Conservation (phyloP, 2,113 vertebrate species). For the Athene noctua region DNA sequence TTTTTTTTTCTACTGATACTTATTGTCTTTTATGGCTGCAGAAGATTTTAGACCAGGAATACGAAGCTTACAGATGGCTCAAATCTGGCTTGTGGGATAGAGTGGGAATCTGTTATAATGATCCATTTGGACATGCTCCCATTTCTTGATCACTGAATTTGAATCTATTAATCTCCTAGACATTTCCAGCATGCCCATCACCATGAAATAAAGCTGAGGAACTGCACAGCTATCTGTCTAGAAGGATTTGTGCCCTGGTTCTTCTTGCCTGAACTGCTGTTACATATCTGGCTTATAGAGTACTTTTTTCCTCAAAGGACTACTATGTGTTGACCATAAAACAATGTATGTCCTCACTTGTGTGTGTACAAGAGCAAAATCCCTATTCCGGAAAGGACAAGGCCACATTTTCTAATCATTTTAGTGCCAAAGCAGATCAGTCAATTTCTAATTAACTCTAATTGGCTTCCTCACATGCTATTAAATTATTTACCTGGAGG, state of each 20-base stretch:
- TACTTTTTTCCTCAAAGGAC: background rate
- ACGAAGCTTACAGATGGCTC: constrained; percentile 25
- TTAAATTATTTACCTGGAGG: constrained; percentile 52
- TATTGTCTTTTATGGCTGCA: constrained; percentile 39
- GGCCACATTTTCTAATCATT: background rate
- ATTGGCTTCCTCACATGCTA: constrained; percentile 31
- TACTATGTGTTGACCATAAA: background rate
- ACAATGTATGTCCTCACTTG: background rate
- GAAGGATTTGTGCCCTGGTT: background rate
- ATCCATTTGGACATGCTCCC: constrained; percentile 38
- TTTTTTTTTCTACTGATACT: constrained; percentile 8
- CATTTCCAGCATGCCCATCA: constrained; percentile 38
- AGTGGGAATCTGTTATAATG: constrained; percentile 46
- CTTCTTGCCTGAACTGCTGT: background rate
- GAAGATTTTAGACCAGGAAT: constrained; percentile 28
- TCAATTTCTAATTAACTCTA: constrained; percentile 58
- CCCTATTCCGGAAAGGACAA: background rate
- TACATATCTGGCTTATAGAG: constrained; percentile 10
- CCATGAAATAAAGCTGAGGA: constrained; percentile 21
- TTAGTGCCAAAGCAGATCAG: constrained; percentile 30
- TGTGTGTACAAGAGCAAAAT: background rate
- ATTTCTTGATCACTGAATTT: constrained; percentile 51
- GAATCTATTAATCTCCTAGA: constrained; percentile 33
- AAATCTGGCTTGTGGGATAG: background rate
- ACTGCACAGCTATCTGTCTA: background rate